A percentile compares a stretch with the other conserved stretches of the same genome.
Conservation (phyloP, 2,888 invertebrate genomes). For the Eilema depressum region DNA sequence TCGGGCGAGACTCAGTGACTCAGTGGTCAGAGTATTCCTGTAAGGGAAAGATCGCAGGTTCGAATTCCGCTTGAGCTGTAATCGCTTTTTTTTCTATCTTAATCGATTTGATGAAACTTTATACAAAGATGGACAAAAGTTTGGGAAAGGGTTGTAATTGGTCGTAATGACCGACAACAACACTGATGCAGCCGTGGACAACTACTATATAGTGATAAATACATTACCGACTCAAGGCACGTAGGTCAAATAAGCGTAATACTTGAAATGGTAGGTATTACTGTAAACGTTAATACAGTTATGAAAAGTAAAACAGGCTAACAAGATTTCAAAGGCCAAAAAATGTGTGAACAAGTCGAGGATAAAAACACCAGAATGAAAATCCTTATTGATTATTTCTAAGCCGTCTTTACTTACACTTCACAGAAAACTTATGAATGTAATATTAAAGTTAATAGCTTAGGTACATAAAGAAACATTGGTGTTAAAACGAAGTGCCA, state of each 20-base stretch:
- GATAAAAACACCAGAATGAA: slow-evolving; percentile 14
- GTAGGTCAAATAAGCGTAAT: not conserved
- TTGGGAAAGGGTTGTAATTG: no score
- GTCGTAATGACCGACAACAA: no score
- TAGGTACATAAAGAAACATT: not conserved
- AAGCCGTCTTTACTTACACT: slow-evolving; percentile 17
- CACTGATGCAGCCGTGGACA: not conserved
- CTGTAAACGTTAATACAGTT: not conserved
- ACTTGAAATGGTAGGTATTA: not conserved
- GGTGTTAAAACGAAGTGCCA: not conserved
- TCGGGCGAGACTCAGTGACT: no score
- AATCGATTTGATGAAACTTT: no score
- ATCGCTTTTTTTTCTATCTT: no score
- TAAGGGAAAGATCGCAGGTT: no score
- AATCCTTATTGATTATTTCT: slow-evolving; percentile 18
- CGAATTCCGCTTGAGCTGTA: no score
- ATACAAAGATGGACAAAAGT: no score
- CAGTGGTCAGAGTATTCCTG: no score
- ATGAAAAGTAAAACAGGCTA: not conserved
- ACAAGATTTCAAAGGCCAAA: slow-evolving; percentile 7
- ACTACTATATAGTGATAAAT: no score
- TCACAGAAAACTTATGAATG: slow-evolving; percentile 15
- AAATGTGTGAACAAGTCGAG: slow-evolving; percentile 21
- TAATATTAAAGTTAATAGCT: not conserved
- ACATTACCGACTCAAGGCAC: not conserved